Evolutionary conservation across 2,797 vertebrate genomes (phyloP), one percentile per base, ranked within the genome.

Genomic region (Lepilemur ruficaudatus): DNA sequence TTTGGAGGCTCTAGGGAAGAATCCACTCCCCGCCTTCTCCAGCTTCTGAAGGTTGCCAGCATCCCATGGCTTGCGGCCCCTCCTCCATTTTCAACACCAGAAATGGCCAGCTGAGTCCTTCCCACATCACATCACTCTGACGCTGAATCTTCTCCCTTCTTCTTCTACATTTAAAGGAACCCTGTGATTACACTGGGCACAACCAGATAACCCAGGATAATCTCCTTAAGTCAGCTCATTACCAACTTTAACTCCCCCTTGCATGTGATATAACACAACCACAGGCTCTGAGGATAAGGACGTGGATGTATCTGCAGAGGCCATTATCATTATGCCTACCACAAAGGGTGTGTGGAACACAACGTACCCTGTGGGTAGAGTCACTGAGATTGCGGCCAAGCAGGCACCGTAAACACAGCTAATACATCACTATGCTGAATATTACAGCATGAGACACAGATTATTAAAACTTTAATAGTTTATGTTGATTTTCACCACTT

Each of bases 81-180:
- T 61, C 52, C 30, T 46, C 73, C 23, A n/a, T 30, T 32, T 67
- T 78, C 18, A 50, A 78, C 78, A 41, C 12, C 61, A 72, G 41
- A 4, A 38, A 32, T 0, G 13, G 57, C 15, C 7, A 18, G 7
- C 0, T 30, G 17, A 52, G 41, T 17, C 50, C 30, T 55, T 12
- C 46, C 52, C 25, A 59, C 0, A 22, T 78, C 3, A 28, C 8
- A 8, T 14, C 28, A 63, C 18, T 28, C 38, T 23, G 9, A 69
- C 38, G 38, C 15, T 38, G 25, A 48, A n/a, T 57, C 50, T 63
- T 57, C 91, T 22, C 8, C 48, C 14, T 48, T 25, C 4, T 38
- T 10, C 61, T 35, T 46, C 65, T 55, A 79, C 48, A 65, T 8
- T 30, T 63, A 83, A 48, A 75, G 73, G 89, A 63, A 5, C 5